Evolutionary conservation across 2,888 invertebrate species (phyloP).

Genomic region (Nasonia oneida): DNA sequence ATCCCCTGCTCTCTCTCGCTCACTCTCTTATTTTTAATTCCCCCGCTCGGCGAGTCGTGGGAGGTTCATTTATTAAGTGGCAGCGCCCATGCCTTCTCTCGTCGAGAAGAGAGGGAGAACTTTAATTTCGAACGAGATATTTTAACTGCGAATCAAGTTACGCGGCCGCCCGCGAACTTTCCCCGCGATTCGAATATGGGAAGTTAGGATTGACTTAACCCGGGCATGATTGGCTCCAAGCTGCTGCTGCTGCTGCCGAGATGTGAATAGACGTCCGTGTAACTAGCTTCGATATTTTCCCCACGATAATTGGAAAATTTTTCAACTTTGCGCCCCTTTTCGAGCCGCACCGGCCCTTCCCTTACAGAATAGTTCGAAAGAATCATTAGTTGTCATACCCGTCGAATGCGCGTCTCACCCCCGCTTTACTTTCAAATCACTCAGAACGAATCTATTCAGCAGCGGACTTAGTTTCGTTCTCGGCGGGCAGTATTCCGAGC

Average conservation of each 20-base stretch:
- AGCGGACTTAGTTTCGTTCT: slow-evolving; percentile 38
- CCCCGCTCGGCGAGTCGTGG: background rate
- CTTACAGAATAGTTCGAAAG: background rate
- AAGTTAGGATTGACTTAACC: slow-evolving; percentile 60
- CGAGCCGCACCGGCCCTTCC: background rate
- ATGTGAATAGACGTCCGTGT: slow-evolving; percentile 26
- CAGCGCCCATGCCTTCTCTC: background rate
- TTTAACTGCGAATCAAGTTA: slow-evolving; percentile 60
- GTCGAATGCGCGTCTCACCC: background rate
- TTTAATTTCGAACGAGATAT: slow-evolving; percentile 61
- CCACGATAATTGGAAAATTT: slow-evolving; percentile 46
- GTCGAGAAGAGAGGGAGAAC: slow-evolving; percentile 31
- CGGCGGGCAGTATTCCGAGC: slow-evolving; percentile 40
- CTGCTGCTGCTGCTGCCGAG: background rate
- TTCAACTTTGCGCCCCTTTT: background rate
- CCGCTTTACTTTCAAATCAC: background rate
- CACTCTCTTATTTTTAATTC: slow-evolving; percentile 34
- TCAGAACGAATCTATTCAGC: slow-evolving; percentile 1
- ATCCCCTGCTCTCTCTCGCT: slow-evolving; percentile 7
- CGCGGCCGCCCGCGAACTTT: slow-evolving; percentile 22
- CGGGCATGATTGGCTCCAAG: slow-evolving; percentile 48
- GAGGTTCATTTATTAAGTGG: slow-evolving; percentile 61
- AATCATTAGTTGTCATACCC: no score
- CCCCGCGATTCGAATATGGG: slow-evolving; percentile 45
- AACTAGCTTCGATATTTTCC: slow-evolving; percentile 33